These are phyloP conservation scores for Strix aluco DNA, from an alignment of 2,113 vertebrate genomes.

Conservation along the genomic window DNA sequence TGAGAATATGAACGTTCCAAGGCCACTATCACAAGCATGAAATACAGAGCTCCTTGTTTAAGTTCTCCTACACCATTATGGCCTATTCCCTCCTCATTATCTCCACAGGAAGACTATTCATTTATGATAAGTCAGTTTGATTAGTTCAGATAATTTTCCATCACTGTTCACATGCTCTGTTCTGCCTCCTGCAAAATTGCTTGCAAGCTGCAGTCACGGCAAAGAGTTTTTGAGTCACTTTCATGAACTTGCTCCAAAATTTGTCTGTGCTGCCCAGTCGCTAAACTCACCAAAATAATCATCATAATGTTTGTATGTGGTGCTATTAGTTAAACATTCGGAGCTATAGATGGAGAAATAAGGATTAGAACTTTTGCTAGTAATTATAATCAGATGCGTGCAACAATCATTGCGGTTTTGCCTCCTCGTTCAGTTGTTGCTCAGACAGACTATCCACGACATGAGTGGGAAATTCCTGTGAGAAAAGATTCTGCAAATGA, in stretches of 20 bases:
- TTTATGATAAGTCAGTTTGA: conserved; percentile 4
- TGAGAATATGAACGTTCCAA: not conserved
- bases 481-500: conserved; percentile 25
- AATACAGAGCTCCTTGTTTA: conserved; percentile 2
- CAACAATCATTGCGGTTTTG: not conserved
- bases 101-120: conserved; percentile 50
- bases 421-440: not conserved
- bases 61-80: conserved; percentile 19
- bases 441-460: not conserved
- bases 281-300: not conserved
- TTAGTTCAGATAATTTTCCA: conserved; percentile 5
- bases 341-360: not conserved
- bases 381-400: conserved; percentile 23
- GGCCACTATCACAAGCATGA: not conserved
- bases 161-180: not conserved
- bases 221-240: not conserved
- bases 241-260: conserved; percentile 7
- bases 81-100: conserved; percentile 15
- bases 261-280: not conserved
- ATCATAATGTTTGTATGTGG: not conserved
- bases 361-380: not conserved
- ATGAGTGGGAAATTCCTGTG: not conserved
- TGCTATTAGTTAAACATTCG: not conserved
- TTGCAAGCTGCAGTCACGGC: conserved; percentile 5
- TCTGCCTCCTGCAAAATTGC: conserved; percentile 16